Base-by-base conservation (phyloP, 2,888 invertebrate genomes). In the Epicampocera succincta region DNA sequence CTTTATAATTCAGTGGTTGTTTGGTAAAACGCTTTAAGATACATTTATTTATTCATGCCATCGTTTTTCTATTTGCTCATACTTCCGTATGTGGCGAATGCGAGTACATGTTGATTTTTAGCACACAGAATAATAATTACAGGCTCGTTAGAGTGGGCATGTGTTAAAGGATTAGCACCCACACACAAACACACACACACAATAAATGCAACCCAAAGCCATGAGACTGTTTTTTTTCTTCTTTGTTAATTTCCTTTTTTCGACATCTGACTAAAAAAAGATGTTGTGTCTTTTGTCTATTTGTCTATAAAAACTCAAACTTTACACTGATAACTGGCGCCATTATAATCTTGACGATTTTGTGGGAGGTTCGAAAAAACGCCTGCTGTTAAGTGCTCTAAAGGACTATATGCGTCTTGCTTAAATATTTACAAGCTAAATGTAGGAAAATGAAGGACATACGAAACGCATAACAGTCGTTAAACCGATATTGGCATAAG, bases 101-200 rank as follows among this genome's bases (percentile, higher is more conserved):
- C 40, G n/a, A 17, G 15, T 77, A 74, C 69, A 78, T 77, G 81
- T 77, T 81, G 72, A 77, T 77, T 69, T 74, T 54, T 40, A 60
- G 68, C 69, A 74, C 38, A 42, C 56, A 74, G 40, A 33, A 82
- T 77, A 65, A 78, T 74, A 82, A 82, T 78, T 78, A 82, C 42
- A 69, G 48, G 48, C 82, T 82, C 82, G 74, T 82, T 78, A 82
- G 75, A 21, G 52, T 58, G 44, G 69, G 69, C 58, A 77, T 81
- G 73, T 78, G 74, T 65, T 78, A 78, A 82, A 82, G 82, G 78
- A 78, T 82, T 82, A 82, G 54, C 74, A 72, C 66, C 13, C 15
- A 54, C 15, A 15, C 11, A 61, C 25, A 25, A 2, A 25, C 25
- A 25, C 25, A 33, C n/a, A 56, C 38, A 54, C 44, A 25, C 33